Base-by-base conservation (phyloP, 2,888 invertebrate species). In the Kryphioiulus occultus region DNA sequence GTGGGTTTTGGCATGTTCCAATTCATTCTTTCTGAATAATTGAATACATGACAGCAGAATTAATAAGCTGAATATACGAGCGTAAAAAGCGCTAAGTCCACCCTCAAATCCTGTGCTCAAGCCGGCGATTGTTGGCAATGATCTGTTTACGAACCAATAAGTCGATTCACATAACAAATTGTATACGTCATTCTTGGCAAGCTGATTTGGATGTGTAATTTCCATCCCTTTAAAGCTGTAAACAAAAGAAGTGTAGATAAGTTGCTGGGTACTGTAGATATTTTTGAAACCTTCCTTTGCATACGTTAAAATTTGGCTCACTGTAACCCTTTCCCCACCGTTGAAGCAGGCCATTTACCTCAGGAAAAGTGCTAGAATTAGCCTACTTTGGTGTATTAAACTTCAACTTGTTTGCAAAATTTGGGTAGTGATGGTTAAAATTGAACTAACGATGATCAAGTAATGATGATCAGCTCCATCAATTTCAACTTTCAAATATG, bases 1-100 rank as follows among this genome's bases (percentile, higher is more conserved):
- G 30, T 78, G 78, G 26, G 30, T 26, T 30, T 78, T 78, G 78
- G 78, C 78, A 78, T 78, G 78, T 78, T 78, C 78, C 12, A 78
- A 30, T 78, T 12, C 78, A 30, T 78, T 30, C 78, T 30, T 68
- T 78, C 26, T 30, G 22, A 78, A 78, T 78, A 78, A 78, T 78
- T 78, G 78, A 78, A 78, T 26, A 26, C 30, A 15, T 15, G 78
- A 78, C 78, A 78, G 30, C 78, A 78, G 78, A 78, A 30, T 78
- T 78, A 78, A 78, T 78, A 78, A 78, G 78, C 78, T 4, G 44
- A 1, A 44, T 44, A 44, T 44, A 10, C 26, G 30, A 78, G 12
- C 17, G 15, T 78, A 78, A 26, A 26, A 30, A 10, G 30, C 22
- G 59, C 59, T 22, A 59, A 9, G 30, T 78, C 26, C 30, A 78